Conservation (phyloP, 2,888 invertebrate genomes). For the Plagiodera versicolora region DNA sequence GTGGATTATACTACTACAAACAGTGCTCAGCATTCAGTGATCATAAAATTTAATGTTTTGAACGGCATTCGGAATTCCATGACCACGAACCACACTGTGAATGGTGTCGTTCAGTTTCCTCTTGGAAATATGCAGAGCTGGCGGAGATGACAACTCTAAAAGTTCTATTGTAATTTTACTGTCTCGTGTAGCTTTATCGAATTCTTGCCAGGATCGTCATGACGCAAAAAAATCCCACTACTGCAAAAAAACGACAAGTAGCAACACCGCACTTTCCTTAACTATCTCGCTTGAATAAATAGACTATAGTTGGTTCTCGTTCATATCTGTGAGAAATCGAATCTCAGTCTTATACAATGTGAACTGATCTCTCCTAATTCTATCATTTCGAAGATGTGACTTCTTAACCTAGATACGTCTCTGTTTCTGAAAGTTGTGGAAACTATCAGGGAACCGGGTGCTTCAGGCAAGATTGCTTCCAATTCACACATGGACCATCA, state of each 20-base stretch:
- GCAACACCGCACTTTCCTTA: too few relatives aligned
- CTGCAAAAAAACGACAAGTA: too few relatives aligned
- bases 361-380: too few relatives aligned
- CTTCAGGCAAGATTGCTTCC: background rate
- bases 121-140: constrained; percentile 23
- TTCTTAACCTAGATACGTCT: too few relatives aligned
- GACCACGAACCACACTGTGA: constrained; percentile 19
- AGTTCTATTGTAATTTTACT: constrained; percentile 16
- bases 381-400: too few relatives aligned
- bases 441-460: background rate
- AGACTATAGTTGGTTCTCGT: too few relatives aligned
- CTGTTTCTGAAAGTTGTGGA: too few relatives aligned
- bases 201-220: constrained; percentile 4
- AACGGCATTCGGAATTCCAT: constrained; percentile 25
- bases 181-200: constrained; percentile 26
- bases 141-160: constrained; percentile 23
- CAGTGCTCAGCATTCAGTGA: constrained; percentile 23
- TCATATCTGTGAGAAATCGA: too few relatives aligned
- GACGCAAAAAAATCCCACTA: too few relatives aligned
- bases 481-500: background rate
- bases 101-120: constrained; percentile 23
- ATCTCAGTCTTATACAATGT: too few relatives aligned
- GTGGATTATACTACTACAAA: constrained; percentile 29
- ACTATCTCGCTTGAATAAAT: too few relatives aligned
- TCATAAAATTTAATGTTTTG: constrained; percentile 35